A percentile compares a stretch with the other conserved stretches of the same genome.
phyloP scores from a whole-genome alignment of 2,888 invertebrate genomes.

The Scelioninae gen. 1 region DNA sequence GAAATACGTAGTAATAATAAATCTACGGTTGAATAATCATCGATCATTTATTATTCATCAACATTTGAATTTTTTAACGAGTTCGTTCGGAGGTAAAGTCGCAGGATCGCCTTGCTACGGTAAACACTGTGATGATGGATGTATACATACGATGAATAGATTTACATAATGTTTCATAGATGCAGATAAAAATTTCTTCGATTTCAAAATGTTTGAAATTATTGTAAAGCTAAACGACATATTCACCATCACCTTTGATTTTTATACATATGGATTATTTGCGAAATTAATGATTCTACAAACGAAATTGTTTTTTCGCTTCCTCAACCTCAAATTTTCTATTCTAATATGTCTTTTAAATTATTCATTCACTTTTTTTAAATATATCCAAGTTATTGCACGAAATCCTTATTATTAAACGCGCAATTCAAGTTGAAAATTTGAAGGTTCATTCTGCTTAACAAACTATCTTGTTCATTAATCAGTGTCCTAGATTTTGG shows the following conservation, averaged over 20 bases:
- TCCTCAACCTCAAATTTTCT: neutral
- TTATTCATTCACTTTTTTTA: no score
- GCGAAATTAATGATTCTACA: no score
- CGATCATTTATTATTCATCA: constrained; percentile 53
- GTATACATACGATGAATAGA: constrained; percentile 37
- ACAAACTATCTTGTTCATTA: constrained; percentile 14
- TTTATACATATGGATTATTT: neutral
- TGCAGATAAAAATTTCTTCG: constrained; percentile 24
- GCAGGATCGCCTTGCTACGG: constrained; percentile 21
- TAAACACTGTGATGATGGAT: constrained; percentile 36
- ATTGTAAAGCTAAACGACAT: neutral
- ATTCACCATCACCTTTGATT: neutral
- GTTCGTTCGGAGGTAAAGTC: constrained; percentile 32
- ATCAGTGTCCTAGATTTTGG: constrained; percentile 16
- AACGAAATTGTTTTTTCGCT: neutral
- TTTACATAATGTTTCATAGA: constrained; percentile 28
- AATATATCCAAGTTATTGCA: no score
- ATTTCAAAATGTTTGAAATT: constrained; percentile 42
- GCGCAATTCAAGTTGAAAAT: no score
- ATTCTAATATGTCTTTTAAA: no score
- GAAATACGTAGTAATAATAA: constrained; percentile 25
- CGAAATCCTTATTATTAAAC: no score
- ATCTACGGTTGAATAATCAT: constrained; percentile 34
- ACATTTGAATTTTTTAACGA: constrained; percentile 38
- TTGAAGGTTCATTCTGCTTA: no score